Evolutionary conservation across 2,113 vertebrate species (phyloP).

Genomic region (Vombatus ursinus): DNA sequence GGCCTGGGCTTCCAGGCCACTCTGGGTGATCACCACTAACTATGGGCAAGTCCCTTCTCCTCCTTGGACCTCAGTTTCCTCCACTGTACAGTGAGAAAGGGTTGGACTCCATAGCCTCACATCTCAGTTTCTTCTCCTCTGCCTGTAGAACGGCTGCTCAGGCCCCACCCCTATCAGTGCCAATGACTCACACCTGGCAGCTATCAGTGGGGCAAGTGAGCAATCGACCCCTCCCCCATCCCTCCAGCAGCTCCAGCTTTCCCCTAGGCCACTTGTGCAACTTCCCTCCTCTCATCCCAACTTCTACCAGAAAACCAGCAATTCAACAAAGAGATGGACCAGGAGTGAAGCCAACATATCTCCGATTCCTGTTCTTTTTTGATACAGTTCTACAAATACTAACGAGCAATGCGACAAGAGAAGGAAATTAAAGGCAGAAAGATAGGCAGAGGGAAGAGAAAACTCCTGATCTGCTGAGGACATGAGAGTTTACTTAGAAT

Average conservation of each 20-base stretch:
- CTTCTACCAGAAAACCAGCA: not conserved
- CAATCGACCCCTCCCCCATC: not conserved
- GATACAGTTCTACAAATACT: not conserved
- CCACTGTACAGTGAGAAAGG: not conserved
- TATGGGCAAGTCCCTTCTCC: not conserved
- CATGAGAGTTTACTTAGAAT: not conserved
- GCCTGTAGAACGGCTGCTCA: not conserved
- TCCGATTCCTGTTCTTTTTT: not conserved
- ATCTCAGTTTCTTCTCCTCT: not conserved
- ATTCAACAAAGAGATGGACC: not conserved
- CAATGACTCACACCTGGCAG: not conserved
- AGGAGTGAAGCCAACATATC: not conserved
- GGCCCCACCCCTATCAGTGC: not conserved
- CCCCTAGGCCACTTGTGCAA: not conserved
- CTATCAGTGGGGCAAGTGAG: not conserved
- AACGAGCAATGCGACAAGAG: not conserved
- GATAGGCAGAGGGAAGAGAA: not conserved
- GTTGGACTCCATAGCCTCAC: not conserved
- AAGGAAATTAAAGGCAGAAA: not conserved
- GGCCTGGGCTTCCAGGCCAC: not conserved
- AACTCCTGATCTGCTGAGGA: not conserved
- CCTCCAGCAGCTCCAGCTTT: not conserved
- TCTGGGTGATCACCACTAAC: not conserved
- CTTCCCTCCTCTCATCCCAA: not conserved
- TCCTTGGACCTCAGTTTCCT: not conserved